These are phyloP conservation scores for Diplolepis rosae DNA, from an alignment of 2,888 invertebrate genomes.

Conservation along the genomic window DNA sequence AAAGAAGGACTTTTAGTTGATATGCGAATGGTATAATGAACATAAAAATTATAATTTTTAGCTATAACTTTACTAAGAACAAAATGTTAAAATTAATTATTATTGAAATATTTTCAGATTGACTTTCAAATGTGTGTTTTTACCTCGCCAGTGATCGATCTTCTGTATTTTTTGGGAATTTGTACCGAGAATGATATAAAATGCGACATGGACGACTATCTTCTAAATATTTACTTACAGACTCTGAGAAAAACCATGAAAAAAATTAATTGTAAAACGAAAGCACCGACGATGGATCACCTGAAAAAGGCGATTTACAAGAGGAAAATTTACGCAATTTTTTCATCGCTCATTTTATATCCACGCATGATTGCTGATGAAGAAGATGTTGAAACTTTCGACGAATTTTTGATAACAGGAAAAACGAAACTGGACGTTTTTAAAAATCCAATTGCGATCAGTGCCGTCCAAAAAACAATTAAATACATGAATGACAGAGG, in stretches of 20 bases:
- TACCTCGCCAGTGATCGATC: conserved; percentile 57
- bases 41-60: not conserved
- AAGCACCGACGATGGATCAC: conserved; percentile 51
- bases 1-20: conserved; percentile 46
- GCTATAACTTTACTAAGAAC: not conserved
- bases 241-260: conserved; percentile 48
- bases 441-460: conserved; percentile 48
- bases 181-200: conserved; percentile 50
- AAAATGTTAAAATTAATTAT: not conserved
- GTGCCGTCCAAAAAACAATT: conserved; percentile 48
- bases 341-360: conserved; percentile 49
- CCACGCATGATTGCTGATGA: conserved; percentile 55
- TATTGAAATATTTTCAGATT: not conserved
- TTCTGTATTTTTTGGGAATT: conserved; percentile 55
- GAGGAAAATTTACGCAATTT: conserved; percentile 47
- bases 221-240: conserved; percentile 50
- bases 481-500: conserved; percentile 49
- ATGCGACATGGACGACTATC: conserved; percentile 50
- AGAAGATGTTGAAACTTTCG: conserved; percentile 51
- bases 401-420: conserved; percentile 38
- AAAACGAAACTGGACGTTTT: conserved; percentile 53
- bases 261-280: conserved; percentile 46
- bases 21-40: conserved; percentile 50
- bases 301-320: conserved; percentile 52
- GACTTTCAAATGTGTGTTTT: conserved; percentile 49